Evolutionary conservation across 2,797 vertebrate species (phyloP).

Genomic region (Pogoniulus pusillus): DNA sequence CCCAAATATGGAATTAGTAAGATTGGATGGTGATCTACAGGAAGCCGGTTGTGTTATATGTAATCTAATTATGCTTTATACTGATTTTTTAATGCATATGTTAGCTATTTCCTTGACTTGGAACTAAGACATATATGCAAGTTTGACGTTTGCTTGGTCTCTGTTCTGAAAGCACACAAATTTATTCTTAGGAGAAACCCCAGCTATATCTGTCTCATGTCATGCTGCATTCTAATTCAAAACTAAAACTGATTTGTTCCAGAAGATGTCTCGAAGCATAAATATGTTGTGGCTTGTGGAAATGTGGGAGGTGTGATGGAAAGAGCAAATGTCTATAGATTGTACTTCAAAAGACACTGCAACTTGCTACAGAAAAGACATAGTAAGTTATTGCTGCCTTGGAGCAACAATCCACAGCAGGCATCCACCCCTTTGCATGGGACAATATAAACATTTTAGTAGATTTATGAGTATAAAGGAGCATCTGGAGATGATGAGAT

Average conservation of each 20-base stretch:
- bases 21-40: constrained; percentile 49
- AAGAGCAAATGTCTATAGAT: constrained; percentile 63
- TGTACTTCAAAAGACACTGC: constrained; percentile 43
- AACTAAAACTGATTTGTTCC: constrained; percentile 60
- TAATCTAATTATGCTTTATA: constrained; percentile 55
- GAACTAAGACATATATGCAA: not conserved
- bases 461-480: constrained; percentile 54
- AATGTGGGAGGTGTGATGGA: constrained; percentile 65
- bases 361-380: constrained; percentile 53
- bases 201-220: constrained; percentile 59
- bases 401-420: constrained; percentile 45
- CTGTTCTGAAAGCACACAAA: constrained; percentile 25
- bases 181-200: constrained; percentile 29
- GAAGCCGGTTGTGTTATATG: constrained; percentile 37
- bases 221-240: constrained; percentile 44
- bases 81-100: constrained; percentile 57
- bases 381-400: constrained; percentile 62
- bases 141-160: constrained; percentile 37
- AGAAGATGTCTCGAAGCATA: constrained; percentile 63
- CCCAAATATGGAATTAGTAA: constrained; percentile 36
- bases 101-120: constrained; percentile 49
- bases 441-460: constrained; percentile 63
- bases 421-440: constrained; percentile 38
- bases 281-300: constrained; percentile 63
- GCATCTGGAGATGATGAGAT: constrained; percentile 69